A percentile compares a stretch with the other conserved stretches of the same genome.
Conservation (phyloP, 2,113 vertebrate species). For the Aspiorhynchus laticeps region DNA sequence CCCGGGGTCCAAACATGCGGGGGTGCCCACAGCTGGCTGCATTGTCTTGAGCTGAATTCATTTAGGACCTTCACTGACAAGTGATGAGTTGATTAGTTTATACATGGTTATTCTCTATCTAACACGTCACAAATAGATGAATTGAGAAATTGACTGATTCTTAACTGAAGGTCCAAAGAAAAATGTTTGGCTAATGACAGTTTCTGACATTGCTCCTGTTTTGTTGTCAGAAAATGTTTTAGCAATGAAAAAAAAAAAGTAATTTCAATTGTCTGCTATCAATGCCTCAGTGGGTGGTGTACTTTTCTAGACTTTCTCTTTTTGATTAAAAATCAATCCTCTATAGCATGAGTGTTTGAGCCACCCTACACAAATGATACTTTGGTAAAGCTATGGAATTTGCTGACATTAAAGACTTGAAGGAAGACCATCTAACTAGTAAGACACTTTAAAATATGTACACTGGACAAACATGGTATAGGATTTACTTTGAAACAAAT, state of each 20-base stretch:
- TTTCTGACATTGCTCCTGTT: background rate
- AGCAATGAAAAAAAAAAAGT: too few relatives aligned
- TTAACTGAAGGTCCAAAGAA: background rate
- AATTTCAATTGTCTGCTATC: too few relatives aligned
- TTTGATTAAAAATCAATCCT: too few relatives aligned
- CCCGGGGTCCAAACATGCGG: background rate
- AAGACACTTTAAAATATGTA: too few relatives aligned
- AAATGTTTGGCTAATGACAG: background rate
- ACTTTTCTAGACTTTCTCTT: too few relatives aligned
- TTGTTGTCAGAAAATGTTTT: background rate
- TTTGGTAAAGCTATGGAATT: too few relatives aligned
- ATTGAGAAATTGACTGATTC: background rate
- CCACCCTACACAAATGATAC: too few relatives aligned
- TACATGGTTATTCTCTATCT: background rate
- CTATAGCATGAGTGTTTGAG: too few relatives aligned
- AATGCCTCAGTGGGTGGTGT: too few relatives aligned
- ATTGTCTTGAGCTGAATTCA: background rate
- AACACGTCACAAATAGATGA: background rate
- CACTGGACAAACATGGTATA: background rate
- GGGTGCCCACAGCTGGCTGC: background rate
- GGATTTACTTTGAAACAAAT: too few relatives aligned
- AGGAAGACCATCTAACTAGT: too few relatives aligned
- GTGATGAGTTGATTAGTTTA: conserved; percentile 19
- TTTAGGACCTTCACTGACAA: background rate
- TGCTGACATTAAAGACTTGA: too few relatives aligned